Evolutionary conservation across 2,888 invertebrate species (phyloP).

Genomic region (Agrochola macilenta): DNA sequence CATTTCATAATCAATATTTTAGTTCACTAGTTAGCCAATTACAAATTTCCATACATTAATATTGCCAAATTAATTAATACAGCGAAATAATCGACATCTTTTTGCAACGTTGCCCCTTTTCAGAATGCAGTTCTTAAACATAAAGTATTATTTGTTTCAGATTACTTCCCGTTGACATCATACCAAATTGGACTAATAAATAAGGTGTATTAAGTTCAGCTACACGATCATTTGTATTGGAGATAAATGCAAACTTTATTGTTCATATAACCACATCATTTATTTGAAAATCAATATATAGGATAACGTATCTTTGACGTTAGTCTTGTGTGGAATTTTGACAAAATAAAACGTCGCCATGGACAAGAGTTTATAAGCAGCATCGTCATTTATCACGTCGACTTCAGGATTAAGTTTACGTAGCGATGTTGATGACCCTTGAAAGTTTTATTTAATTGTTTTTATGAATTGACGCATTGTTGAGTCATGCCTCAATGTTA

Average conservation of each 20-base stretch:
- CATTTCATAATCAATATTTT: too few species aligned
- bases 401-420: conserved; percentile 37
- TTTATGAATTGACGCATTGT: conserved; percentile 16
- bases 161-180: conserved; percentile 38
- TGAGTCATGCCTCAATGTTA: conserved; percentile 6
- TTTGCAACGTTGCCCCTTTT: too few species aligned
- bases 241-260: conserved; percentile 38
- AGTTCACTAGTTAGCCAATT: too few species aligned
- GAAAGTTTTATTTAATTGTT: conserved; percentile 35
- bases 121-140: not conserved
- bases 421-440: conserved; percentile 53
- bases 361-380: conserved; percentile 29
- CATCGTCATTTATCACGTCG: conserved; percentile 51
- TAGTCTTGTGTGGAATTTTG: conserved; percentile 14
- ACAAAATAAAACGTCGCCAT: conserved; percentile 21
- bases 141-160: conserved; percentile 21
- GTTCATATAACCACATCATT: conserved; percentile 37
- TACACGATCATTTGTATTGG: conserved; percentile 31
- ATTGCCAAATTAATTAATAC: too few species aligned
- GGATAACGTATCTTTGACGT: conserved; percentile 31
- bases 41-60: too few species aligned
- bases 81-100: too few species aligned
- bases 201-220: conserved; percentile 9
- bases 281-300: conserved; percentile 43
- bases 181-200: conserved; percentile 30